These are phyloP conservation scores for Stichopus horrens DNA, from an alignment of 53 echinoderm and acorn worm genomes.

Conservation along the genomic window DNA sequence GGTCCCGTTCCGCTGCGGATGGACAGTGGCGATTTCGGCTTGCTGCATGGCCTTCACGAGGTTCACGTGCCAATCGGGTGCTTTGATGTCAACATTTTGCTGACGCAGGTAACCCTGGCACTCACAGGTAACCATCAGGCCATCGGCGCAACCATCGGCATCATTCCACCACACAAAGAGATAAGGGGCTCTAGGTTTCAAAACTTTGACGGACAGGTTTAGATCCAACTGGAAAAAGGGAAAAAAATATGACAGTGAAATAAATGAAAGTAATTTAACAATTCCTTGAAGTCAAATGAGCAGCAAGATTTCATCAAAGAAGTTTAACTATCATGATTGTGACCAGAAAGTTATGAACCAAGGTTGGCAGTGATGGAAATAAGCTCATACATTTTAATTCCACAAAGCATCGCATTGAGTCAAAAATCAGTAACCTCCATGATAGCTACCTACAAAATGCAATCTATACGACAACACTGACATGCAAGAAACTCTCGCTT, in stretches of 20 bases:
- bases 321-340: no score
- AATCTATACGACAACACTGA: no score
- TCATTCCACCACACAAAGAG: constrained; percentile 17
- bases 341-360: no score
- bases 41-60: background rate
- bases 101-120: background rate
- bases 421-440: no score
- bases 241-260: background rate
- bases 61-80: background rate
- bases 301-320: no score
- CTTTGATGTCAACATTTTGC: background rate
- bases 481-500: no score
- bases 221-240: constrained; percentile 15
- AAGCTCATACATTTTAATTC: no score
- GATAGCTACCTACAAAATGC: no score
- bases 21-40: background rate
- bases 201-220: background rate
- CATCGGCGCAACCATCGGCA: background rate
- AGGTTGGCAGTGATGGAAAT: no score
- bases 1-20: background rate
- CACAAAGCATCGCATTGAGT: no score
- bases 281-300: no score
- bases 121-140: constrained; percentile 4
- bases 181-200: background rate
- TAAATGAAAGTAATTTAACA: no score